phyloP scores from a whole-genome alignment of 2,113 vertebrate genomes.

The Diglossa brunneiventris region DNA sequence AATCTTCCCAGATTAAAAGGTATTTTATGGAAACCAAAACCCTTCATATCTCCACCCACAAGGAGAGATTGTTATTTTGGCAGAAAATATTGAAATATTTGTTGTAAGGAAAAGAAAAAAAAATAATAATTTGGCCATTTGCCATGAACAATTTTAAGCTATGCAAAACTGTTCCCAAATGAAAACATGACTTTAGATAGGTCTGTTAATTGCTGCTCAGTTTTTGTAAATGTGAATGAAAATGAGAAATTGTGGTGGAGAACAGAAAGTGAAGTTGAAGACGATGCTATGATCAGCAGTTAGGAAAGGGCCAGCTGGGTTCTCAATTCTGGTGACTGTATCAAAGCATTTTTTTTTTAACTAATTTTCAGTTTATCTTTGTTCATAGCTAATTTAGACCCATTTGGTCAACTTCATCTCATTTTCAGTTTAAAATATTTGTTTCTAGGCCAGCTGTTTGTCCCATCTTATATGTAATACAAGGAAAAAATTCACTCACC shows the following conservation, averaged over 20 bases:
- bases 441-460: not conserved
- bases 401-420: not conserved
- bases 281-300: not conserved
- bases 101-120: not conserved
- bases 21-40: not conserved
- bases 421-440: not conserved
- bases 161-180: not conserved
- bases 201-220: accelerated
- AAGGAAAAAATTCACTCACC: not conserved
- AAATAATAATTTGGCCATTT: not conserved
- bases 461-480: not conserved
- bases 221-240: not conserved
- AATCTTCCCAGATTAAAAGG: not conserved
- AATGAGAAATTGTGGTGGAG: not conserved
- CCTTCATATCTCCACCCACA: not conserved
- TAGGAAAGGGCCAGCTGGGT: not conserved
- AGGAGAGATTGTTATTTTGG: not conserved
- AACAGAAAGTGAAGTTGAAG: not conserved
- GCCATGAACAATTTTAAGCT: not conserved
- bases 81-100: not conserved
- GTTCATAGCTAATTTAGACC: not conserved
- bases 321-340: not conserved
- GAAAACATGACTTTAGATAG: not conserved
- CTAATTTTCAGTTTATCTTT: not conserved
- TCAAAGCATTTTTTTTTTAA: not conserved